A percentile compares a stretch with the other conserved stretches of the same genome.
Evolutionary conservation across 1,140 invertebrate species (phyloP).

Genomic region (Drosophila hydei): DNA sequence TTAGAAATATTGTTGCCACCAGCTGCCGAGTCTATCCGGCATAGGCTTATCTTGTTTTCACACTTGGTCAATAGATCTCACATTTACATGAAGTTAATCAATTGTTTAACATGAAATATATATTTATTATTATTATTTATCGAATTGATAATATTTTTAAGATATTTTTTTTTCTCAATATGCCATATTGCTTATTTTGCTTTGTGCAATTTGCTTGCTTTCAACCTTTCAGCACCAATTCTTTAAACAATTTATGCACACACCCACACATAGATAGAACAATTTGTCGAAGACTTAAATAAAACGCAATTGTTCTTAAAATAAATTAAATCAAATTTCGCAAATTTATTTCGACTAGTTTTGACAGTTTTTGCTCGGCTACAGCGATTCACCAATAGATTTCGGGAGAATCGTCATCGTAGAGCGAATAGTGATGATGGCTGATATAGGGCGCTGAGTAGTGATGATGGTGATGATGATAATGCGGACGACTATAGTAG

Average conservation of each 20-base stretch:
- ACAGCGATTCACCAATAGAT: conserved; percentile 27
- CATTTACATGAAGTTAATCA: too few relatives aligned
- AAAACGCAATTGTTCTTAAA: conserved; percentile 26
- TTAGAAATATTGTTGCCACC: background rate
- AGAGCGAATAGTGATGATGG: conserved; percentile 12
- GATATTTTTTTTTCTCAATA: too few relatives aligned
- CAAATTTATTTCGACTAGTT: conserved; percentile 7
- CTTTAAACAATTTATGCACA: background rate
- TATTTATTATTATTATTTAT: too few relatives aligned
- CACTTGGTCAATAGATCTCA: too few relatives aligned
- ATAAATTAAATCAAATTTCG: conserved; percentile 3
- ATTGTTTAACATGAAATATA: too few relatives aligned
- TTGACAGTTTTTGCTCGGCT: conserved; percentile 13
- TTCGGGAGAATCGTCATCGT: conserved; percentile 26
- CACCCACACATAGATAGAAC: background rate
- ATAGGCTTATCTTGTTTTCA: too few relatives aligned
- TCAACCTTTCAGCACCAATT: background rate
- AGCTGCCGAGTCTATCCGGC: too few relatives aligned
- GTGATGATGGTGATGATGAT: conserved; percentile 10
- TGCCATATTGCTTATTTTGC: background rate
- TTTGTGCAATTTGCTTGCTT: background rate
- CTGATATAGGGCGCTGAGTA: conserved; percentile 14
- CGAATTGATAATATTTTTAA: too few relatives aligned
- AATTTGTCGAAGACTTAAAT: background rate
- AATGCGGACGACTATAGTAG: conserved; percentile 19